A percentile compares a stretch with the other conserved stretches of the same genome.
phyloP scores from a whole-genome alignment of 2,797 vertebrate species.

The Denticeps clupeoides region DNA sequence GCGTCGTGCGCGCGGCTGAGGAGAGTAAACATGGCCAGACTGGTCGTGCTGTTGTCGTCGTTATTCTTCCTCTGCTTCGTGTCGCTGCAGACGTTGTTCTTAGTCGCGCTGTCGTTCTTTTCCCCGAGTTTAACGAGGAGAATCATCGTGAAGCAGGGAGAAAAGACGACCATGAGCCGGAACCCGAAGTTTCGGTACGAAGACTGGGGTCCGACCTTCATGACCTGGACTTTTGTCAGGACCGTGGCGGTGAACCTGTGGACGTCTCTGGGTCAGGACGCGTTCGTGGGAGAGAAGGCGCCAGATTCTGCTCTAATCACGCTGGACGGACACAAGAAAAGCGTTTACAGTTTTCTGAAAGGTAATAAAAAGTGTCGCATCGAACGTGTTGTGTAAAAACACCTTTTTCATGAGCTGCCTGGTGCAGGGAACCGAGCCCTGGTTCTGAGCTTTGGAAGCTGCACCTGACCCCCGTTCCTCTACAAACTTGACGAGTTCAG shows the following conservation, averaged over 20 bases:
- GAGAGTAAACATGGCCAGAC: slow-evolving; percentile 12
- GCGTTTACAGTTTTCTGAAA: slow-evolving; percentile 57
- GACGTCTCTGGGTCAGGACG: slow-evolving; percentile 66
- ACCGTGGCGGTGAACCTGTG: slow-evolving; percentile 52
- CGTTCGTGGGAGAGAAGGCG: slow-evolving; percentile 55
- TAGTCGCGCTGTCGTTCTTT: slow-evolving; percentile 45
- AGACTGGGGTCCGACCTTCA: slow-evolving; percentile 74
- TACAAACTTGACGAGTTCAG: slow-evolving; percentile 83
- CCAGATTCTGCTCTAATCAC: slow-evolving; percentile 67
- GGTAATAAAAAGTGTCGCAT: too few relatives aligned
- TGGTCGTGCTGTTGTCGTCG: slow-evolving; percentile 23
- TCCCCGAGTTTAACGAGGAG: slow-evolving; percentile 57
- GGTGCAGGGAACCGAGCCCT: slow-evolving; percentile 65
- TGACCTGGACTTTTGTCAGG: slow-evolving; percentile 52
- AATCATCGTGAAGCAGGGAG: slow-evolving; percentile 52
- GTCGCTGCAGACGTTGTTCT: fast-evolving
- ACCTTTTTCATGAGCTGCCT: background rate
- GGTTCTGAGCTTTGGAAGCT: slow-evolving; percentile 86
- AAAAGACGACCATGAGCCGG: slow-evolving; percentile 52
- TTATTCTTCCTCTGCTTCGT: slow-evolving; percentile 10
- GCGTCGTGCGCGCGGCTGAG: too few relatives aligned
- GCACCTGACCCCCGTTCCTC: slow-evolving; percentile 91
- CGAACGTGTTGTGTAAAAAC: too few relatives aligned
- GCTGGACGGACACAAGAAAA: slow-evolving; percentile 41
- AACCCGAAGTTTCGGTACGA: slow-evolving; percentile 73